Evolutionary conservation across 1,140 invertebrate genomes (phyloP), one percentile per base, ranked within the genome.

Genomic region (Ceratosolen fusciceps): DNA sequence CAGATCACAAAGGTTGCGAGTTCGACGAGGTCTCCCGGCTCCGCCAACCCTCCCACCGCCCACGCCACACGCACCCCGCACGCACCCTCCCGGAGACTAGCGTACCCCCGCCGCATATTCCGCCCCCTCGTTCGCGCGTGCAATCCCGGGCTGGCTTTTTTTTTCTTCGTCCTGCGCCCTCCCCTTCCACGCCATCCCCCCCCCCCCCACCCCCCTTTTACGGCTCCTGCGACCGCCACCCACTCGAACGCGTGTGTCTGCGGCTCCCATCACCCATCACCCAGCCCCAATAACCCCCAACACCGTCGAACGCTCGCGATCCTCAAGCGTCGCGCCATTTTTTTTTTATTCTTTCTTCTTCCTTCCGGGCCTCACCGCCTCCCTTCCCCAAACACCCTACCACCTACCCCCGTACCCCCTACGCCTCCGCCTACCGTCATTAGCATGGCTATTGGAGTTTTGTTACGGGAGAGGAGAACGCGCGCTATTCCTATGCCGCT

Each of bases 121-220:
- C 86, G 85, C 86, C 87, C 86, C 86, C 85, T 84, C 84, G 80
- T 80, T 79, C 84, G 74, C 83, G 83, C 83, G 83, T 86, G 87
- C 82, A 88, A 86, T n/a, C n/a, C 85, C 85, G 83, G 87, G 84
- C 85, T 82, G 86, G 85, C 87, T 88, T 87, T 90, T 90, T 90
- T 90, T 89, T 90, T 90, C 87, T 87, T 83, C 85, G 83, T 82
- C 84, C 85, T 84, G 83, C 86, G 83, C 79, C 81, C 80, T 83
- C 82, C 82, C 82, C 82, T 82, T 82, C 81, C 82, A 80, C 82
- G 74, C 83, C 84, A 75, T 79, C 83, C 60, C 60, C 60, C 26
- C 31, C 34, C 86, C 86, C 88, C 86, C 87, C 85, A 83, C 81
- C 80, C 83, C 37, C 31, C 62, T 29, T 62, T 29, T n/a, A n/a